These are phyloP conservation scores for Eufriesea mexicana DNA, from an alignment of 1,140 invertebrate species.

Conservation along the genomic window DNA sequence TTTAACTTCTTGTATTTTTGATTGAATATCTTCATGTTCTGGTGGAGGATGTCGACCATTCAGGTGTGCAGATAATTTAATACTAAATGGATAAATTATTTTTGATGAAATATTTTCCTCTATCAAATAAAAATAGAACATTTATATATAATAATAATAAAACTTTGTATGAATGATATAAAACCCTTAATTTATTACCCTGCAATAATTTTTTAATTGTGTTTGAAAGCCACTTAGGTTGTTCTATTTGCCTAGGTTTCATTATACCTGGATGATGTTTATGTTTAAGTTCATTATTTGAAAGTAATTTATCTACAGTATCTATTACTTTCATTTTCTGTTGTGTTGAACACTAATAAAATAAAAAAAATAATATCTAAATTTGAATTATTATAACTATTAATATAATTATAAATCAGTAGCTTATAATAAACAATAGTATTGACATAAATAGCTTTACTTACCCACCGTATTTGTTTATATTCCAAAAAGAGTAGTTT, in stretches of 20 bases:
- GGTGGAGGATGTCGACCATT: constrained; percentile 84
- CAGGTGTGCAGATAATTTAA: constrained; percentile 85
- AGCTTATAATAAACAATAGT: neutral
- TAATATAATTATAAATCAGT: neutral
- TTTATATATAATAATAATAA: constrained; percentile 17
- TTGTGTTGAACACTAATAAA: constrained; percentile 80
- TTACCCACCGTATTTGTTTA: constrained; percentile 36
- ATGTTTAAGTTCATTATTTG: constrained; percentile 84
- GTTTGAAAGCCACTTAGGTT: constrained; percentile 85
- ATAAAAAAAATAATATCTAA: constrained; percentile 77
- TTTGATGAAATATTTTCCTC: constrained; percentile 83
- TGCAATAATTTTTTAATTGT: constrained; percentile 83
- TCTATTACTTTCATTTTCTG: constrained; percentile 82
- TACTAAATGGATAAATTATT: constrained; percentile 81
- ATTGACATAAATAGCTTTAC: constrained; percentile 9
- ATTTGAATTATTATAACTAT: neutral
- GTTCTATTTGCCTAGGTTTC: constrained; percentile 77
- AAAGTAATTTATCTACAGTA: constrained; percentile 82
- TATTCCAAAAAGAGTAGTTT: neutral
- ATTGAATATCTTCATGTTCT: constrained; percentile 83
- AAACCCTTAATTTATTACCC: constrained; percentile 58
- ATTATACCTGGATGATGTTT: constrained; percentile 87
- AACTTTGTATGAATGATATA: neutral
- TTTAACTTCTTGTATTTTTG: constrained; percentile 79
- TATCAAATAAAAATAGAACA: constrained; percentile 15